Evolutionary conservation across 2,113 vertebrate genomes (phyloP).

Genomic region (Notarius quadriscutis): DNA sequence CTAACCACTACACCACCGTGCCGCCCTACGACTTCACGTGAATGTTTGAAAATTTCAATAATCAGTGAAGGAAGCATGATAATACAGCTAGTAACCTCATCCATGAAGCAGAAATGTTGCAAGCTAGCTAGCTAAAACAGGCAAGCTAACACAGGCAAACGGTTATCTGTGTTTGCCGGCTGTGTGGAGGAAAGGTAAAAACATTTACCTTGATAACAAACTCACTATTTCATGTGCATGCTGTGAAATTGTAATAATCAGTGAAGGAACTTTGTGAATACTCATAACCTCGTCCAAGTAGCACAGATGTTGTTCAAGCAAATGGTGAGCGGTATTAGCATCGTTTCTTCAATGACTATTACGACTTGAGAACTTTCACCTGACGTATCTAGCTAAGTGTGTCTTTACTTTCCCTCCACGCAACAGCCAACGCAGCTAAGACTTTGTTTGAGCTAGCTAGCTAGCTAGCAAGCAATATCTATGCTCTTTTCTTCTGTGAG

Average conservation of each 20-base stretch:
- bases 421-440: background rate
- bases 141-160: too few relatives aligned
- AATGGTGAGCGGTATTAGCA: background rate
- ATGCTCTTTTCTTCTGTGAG: background rate
- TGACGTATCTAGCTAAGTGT: background rate
- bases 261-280: too few relatives aligned
- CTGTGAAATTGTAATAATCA: too few relatives aligned
- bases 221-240: too few relatives aligned
- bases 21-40: too few relatives aligned
- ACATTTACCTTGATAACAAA: too few relatives aligned
- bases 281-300: background rate
- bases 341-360: background rate
- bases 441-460: background rate
- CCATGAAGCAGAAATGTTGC: too few relatives aligned
- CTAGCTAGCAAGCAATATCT: background rate
- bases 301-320: background rate
- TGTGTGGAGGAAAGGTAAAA: too few relatives aligned
- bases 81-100: background rate
- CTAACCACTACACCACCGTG: too few relatives aligned
- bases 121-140: too few relatives aligned
- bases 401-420: background rate
- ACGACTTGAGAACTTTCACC: background rate
- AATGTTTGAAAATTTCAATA: too few relatives aligned
- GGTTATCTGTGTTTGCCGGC: too few relatives aligned
- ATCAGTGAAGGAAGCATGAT: background rate